Evolutionary conservation across 2,113 vertebrate genomes (phyloP), one percentile per base, ranked within the genome.

Genomic region (Bujurquina vittata): DNA sequence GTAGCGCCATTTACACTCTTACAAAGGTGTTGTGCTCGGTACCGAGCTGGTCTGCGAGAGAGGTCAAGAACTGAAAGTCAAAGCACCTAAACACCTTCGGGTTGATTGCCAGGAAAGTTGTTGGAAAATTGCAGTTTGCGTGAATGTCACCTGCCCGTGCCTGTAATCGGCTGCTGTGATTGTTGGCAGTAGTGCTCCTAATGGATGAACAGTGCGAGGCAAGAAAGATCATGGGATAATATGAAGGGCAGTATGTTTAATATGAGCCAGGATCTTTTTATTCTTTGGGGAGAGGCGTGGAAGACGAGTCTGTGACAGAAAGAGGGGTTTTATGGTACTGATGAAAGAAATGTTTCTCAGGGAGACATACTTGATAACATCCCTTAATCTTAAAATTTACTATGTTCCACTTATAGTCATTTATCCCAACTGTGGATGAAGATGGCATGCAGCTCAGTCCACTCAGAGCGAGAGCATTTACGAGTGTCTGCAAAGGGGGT

Each of bases 341-440:
- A 85, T 84, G 87, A 76, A 75, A 85, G 82, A 88, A 57, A 77
- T 55, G 81, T 92, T 93, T 93, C 94, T 95, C 94, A 95, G 94
- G 94, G 92, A 95, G 90, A 89, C 89, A 88, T 90, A 93, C 92
- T 93, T 87, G 83, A 90, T 85, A 37, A 94, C 92, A 93, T 93
- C 93, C 91, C 87, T 83, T 79, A 80, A 84, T 89, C 81, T 79
- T 91, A 75, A 72, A 33, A 86, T 81, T 35, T 35, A 73, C 81
- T 80, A 77, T 89, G 65, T 84, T 84, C 83, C 75, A 74, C 77
- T 84, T 63, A 10, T 49, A 57, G 35, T 76, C 56, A 14, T 12
- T 29, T 56, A 69, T 79, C 56, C 77, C n/a, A 1, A 74, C 75
- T 12, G 9, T 23, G 75, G 80, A 74, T 57, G 80, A 82, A 61